These are phyloP conservation scores for Leucophenga montana DNA, from an alignment of 2,888 invertebrate genomes.

Conservation along the genomic window DNA sequence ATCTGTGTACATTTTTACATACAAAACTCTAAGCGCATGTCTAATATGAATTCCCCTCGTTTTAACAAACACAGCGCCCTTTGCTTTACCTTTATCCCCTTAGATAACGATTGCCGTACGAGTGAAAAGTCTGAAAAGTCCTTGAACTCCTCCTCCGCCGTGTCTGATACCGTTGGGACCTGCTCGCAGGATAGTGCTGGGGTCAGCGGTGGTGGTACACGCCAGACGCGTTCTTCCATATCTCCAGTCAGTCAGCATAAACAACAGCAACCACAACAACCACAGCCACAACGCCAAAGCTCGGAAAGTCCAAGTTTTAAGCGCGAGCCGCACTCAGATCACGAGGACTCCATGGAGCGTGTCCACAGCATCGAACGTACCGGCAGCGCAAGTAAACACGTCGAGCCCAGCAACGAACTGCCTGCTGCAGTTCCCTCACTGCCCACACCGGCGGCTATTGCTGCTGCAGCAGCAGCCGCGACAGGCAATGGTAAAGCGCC, in stretches of 20 bases:
- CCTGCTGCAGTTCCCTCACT: constrained; percentile 62
- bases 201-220: too few species aligned
- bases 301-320: constrained; percentile 71
- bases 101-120: constrained; percentile 70
- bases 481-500: constrained; percentile 74
- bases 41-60: constrained; percentile 42
- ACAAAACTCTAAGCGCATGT: constrained; percentile 7
- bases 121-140: constrained; percentile 72
- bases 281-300: constrained; percentile 54
- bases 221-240: not conserved
- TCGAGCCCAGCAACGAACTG: constrained; percentile 63
- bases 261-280: constrained; percentile 40
- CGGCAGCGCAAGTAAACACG: constrained; percentile 58
- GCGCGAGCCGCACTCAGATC: constrained; percentile 69
- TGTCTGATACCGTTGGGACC: too few species aligned
- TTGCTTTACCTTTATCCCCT: constrained; percentile 54
- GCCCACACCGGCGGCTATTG: constrained; percentile 71
- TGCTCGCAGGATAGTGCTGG: too few species aligned
- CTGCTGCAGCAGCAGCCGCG: constrained; percentile 67
- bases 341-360: constrained; percentile 64
- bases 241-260: constrained; percentile 28
- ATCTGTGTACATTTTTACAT: too few species aligned
- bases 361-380: constrained; percentile 53
- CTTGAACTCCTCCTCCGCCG: constrained; percentile 50
- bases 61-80: constrained; percentile 68